Conservation (phyloP, 2,113 vertebrate species). For the Oreochromis aureus region DNA sequence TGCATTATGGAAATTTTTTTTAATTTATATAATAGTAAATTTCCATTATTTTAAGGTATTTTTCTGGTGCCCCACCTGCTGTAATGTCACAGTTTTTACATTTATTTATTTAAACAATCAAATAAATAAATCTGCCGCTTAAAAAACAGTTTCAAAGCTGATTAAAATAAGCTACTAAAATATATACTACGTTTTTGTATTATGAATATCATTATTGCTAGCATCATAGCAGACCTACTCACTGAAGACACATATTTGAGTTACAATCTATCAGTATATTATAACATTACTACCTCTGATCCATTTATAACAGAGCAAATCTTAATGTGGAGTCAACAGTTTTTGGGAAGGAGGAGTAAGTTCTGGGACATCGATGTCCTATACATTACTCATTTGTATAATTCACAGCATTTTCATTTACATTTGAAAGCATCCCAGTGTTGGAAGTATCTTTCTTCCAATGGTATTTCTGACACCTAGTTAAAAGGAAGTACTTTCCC, state of each 20-base stretch:
- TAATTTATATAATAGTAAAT: not conserved
- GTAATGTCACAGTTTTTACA: not conserved
- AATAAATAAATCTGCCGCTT: not conserved
- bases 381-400: not conserved
- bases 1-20: not conserved
- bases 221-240: no score
- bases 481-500: conserved; percentile 15
- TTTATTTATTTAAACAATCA: not conserved
- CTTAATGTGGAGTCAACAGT: not conserved
- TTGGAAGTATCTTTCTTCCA: not conserved
- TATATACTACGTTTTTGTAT: no score
- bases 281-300: not conserved
- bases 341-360: not conserved
- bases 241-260: not conserved
- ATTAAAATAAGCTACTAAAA: not conserved
- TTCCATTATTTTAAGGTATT: not conserved
- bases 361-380: not conserved
- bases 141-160: not conserved
- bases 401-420: not conserved
- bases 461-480: not conserved
- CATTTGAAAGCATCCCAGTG: not conserved
- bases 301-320: not conserved
- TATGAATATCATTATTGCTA: no score
- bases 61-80: not conserved
- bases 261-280: not conserved